Conservation (phyloP, 1,140 invertebrate genomes). For the Agrilus planipennis region DNA sequence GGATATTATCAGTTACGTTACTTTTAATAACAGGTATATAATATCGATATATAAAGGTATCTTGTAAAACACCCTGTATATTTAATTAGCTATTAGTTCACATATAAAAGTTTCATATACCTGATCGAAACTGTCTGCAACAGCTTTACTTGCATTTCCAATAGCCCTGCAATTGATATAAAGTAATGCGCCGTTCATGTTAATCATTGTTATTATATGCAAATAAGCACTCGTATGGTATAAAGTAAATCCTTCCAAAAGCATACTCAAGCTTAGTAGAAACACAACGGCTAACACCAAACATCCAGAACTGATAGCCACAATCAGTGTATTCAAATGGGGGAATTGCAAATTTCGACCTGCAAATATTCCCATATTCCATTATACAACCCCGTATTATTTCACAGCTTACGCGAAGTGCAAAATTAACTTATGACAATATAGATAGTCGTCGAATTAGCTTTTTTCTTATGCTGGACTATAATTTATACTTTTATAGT, state of each 20-base stretch:
- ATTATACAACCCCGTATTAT: not conserved
- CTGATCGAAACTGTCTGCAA: slow-evolving; percentile 29
- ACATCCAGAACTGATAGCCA: slow-evolving; percentile 44
- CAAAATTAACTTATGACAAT: too few species aligned
- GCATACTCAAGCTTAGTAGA: slow-evolving; percentile 40
- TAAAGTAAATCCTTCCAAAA: slow-evolving; percentile 46
- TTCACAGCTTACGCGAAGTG: too few species aligned
- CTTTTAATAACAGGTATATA: too few species aligned
- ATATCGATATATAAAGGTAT: too few species aligned
- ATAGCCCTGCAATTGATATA: slow-evolving; percentile 50
- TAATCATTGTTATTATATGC: slow-evolving; percentile 51
- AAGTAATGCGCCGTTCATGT: slow-evolving; percentile 52
- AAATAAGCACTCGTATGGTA: slow-evolving; percentile 46
- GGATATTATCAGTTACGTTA: too few species aligned
- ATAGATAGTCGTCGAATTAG: too few species aligned
- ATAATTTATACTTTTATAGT: too few species aligned
- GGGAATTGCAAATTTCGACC: slow-evolving; percentile 45
- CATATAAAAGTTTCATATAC: too few species aligned
- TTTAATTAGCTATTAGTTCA: too few species aligned
- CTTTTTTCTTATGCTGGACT: too few species aligned
- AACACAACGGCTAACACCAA: slow-evolving; percentile 43
- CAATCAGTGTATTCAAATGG: slow-evolving; percentile 41
- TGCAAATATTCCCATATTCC: slow-evolving; percentile 11
- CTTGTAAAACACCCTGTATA: too few species aligned
- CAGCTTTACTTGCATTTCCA: slow-evolving; percentile 37